phyloP scores from a whole-genome alignment of 1,140 invertebrate genomes.

The Oryzaephilus surinamensis region DNA sequence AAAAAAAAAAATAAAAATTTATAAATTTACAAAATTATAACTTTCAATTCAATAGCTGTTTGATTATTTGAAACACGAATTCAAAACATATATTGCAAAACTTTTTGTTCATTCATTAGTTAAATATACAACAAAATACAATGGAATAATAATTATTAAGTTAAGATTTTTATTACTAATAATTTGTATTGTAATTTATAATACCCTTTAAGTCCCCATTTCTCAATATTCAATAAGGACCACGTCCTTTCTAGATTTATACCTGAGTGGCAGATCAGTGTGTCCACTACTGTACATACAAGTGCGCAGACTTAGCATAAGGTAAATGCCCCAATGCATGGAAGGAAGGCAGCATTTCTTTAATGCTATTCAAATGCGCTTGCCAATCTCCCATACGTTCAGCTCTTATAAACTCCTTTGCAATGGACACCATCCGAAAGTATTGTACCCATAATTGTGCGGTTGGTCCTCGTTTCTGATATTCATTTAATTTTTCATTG shows the following conservation, averaged over 20 bases:
- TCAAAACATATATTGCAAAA: too few species aligned
- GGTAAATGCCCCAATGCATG: constrained; percentile 33
- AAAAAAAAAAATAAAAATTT: too few species aligned
- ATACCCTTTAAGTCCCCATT: neutral
- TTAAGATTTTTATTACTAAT: too few species aligned
- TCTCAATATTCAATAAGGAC: neutral
- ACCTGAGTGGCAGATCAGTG: too few species aligned
- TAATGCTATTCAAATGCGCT: constrained; percentile 32
- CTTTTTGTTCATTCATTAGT: too few species aligned
- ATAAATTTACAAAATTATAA: too few species aligned
- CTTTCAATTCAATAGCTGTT: too few species aligned
- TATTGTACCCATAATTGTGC: constrained; percentile 35
- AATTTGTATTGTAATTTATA: too few species aligned
- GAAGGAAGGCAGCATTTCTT: constrained; percentile 38
- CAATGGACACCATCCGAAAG: constrained; percentile 28
- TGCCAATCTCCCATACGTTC: constrained; percentile 35
- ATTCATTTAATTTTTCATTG: constrained; percentile 26
- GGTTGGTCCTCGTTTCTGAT: constrained; percentile 17
- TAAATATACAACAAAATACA: too few species aligned
- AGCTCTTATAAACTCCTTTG: constrained; percentile 30
- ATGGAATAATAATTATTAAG: too few species aligned
- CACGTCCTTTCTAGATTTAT: too few species aligned
- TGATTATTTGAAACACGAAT: too few species aligned
- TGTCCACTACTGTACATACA: constrained; percentile 36
- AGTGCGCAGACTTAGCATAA: constrained; percentile 30